Conservation (phyloP, 2,113 vertebrate genomes). For the Lycaon pictus region DNA sequence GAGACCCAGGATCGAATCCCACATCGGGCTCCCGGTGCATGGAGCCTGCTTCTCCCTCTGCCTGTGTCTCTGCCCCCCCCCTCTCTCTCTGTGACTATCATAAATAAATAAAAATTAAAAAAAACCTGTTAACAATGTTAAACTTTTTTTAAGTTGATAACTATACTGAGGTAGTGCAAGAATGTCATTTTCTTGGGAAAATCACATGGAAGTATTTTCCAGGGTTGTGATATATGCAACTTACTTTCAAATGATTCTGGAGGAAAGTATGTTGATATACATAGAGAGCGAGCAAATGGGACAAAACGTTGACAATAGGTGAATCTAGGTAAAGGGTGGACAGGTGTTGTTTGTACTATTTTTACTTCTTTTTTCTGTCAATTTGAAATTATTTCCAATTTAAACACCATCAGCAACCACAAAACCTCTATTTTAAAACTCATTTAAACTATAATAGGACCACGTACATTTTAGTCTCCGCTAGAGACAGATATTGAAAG, state of each 20-base stretch:
- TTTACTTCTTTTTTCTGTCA: background rate
- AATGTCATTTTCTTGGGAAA: slow-evolving; percentile 31
- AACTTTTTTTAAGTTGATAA: slow-evolving; percentile 20
- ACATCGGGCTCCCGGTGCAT: too few relatives aligned
- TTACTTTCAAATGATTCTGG: slow-evolving; percentile 44
- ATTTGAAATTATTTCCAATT: slow-evolving; percentile 41
- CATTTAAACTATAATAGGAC: background rate
- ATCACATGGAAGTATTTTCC: slow-evolving; percentile 15
- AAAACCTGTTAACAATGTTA: background rate
- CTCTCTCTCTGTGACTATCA: too few relatives aligned
- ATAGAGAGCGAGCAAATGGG: background rate
- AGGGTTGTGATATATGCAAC: background rate
- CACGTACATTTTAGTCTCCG: slow-evolving; percentile 14
- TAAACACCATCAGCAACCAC: background rate
- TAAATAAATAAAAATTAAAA: too few relatives aligned
- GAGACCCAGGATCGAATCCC: too few relatives aligned
- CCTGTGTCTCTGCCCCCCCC: too few relatives aligned
- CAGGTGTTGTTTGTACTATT: background rate
- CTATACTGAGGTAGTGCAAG: background rate
- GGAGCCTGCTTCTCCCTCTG: too few relatives aligned
- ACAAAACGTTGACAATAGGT: background rate
- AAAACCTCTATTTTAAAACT: background rate
- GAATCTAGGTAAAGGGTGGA: background rate
- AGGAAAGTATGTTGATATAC: background rate
- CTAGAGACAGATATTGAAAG: slow-evolving; percentile 23